Conservation (phyloP, 2,113 vertebrate species). For the Muscicapa adusta region DNA sequence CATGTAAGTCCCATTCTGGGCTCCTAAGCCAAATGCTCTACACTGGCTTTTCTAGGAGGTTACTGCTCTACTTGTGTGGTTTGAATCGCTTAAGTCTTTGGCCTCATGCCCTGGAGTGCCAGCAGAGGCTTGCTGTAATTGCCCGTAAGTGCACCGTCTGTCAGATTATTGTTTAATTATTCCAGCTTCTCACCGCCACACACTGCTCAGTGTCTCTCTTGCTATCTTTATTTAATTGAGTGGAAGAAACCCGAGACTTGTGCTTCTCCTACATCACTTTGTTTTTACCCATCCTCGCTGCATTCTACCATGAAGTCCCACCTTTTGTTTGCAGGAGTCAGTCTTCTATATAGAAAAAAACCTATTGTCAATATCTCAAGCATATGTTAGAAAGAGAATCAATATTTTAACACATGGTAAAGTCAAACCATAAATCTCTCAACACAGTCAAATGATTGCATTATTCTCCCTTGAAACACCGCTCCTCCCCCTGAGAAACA, state of each 20-base stretch:
- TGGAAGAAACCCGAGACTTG: conserved; percentile 38
- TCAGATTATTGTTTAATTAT: conserved; percentile 57
- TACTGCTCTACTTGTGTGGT: conserved; percentile 49
- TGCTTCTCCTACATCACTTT: not conserved
- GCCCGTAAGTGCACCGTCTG: conserved; percentile 56
- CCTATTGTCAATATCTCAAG: conserved; percentile 6
- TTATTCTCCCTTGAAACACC: not conserved
- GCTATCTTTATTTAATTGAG: conserved; percentile 60
- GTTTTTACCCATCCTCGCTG: not conserved
- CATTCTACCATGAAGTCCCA: not conserved
- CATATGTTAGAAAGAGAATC: conserved; percentile 33
- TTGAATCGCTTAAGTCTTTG: conserved; percentile 50
- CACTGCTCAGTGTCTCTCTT: conserved; percentile 34
- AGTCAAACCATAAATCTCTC: conserved; percentile 30
- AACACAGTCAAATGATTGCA: conserved; percentile 42
- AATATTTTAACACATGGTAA: conserved; percentile 50
- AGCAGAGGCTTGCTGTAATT: conserved; percentile 63
- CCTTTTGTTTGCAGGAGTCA: conserved; percentile 22
- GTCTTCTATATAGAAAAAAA: not conserved
- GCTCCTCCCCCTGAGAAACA: conserved; percentile 31
- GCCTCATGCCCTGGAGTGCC: conserved; percentile 48
- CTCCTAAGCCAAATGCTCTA: not conserved
- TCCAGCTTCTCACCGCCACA: not conserved
- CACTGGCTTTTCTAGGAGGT: conserved; percentile 25
- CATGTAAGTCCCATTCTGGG: not conserved